Evolutionary conservation across 2,888 invertebrate species (phyloP).

Genomic region (Orthosia incerta): DNA sequence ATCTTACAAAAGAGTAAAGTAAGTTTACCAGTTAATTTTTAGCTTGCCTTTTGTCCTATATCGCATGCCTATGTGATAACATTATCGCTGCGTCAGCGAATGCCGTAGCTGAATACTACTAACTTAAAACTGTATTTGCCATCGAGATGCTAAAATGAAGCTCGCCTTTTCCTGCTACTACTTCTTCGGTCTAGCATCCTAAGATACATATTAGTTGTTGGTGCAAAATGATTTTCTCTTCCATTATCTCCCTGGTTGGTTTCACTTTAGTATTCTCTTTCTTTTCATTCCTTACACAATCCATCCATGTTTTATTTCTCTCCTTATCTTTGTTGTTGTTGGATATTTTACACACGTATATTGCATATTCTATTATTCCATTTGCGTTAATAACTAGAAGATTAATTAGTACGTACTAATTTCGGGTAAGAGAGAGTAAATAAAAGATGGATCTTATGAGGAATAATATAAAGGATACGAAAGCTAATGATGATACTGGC

Average conservation of each 20-base stretch:
- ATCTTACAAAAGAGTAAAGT: slow-evolving; percentile 83
- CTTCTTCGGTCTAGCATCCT: not conserved
- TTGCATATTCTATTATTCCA: not conserved
- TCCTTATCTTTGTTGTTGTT: not conserved
- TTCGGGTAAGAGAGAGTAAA: not conserved
- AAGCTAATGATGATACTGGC: not conserved
- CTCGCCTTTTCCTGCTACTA: not conserved
- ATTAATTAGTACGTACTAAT: not conserved
- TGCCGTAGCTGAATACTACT: too few relatives aligned
- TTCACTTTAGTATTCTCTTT: not conserved
- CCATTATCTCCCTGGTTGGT: too few relatives aligned
- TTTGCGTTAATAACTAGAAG: not conserved
- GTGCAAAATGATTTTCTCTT: not conserved
- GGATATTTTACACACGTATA: too few relatives aligned
- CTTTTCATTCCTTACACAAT: not conserved
- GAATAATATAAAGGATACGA: not conserved
- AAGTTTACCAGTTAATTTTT: slow-evolving; percentile 43
- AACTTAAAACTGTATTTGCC: too few relatives aligned
- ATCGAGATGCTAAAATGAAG: too few relatives aligned
- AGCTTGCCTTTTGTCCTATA: not conserved
- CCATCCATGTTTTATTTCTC: not conserved
- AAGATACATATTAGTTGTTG: not conserved
- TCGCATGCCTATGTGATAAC: too few relatives aligned
- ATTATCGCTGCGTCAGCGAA: too few relatives aligned
- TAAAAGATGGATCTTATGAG: not conserved